phyloP scores from a whole-genome alignment of 2,888 invertebrate genomes.

The Augochlorella aurata region DNA sequence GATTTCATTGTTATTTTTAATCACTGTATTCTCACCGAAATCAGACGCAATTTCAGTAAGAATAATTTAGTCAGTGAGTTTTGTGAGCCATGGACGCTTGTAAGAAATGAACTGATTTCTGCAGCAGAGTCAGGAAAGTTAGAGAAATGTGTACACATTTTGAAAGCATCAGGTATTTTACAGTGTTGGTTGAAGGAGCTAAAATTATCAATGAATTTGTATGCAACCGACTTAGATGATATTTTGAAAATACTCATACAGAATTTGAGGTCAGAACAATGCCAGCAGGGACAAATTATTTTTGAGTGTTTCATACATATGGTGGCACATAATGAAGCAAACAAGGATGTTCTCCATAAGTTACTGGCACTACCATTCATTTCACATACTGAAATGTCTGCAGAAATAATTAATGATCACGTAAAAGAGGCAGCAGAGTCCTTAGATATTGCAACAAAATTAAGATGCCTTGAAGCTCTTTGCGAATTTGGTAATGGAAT shows the following conservation, averaged over 20 bases:
- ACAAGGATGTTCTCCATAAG: conserved; percentile 69
- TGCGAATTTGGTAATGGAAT: conserved; percentile 70
- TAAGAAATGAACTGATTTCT: conserved; percentile 63
- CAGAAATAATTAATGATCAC: conserved; percentile 61
- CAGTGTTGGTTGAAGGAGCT: conserved; percentile 64
- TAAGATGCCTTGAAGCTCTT: conserved; percentile 72
- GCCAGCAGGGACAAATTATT: conserved; percentile 51
- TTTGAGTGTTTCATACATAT: conserved; percentile 73
- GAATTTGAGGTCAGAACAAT: conserved; percentile 51
- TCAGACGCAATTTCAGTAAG: conserved; percentile 53
- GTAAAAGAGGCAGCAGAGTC: conserved; percentile 68
- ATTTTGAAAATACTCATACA: conserved; percentile 59
- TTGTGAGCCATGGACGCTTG: conserved; percentile 71
- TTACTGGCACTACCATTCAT: conserved; percentile 72
- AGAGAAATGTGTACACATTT: conserved; percentile 58
- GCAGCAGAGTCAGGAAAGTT: conserved; percentile 61
- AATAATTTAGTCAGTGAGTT: conserved; percentile 47
- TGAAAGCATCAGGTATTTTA: conserved; percentile 66
- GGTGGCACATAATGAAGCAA: conserved; percentile 70
- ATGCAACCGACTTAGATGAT: conserved; percentile 61
- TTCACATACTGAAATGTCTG: conserved; percentile 44
- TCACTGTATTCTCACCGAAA: conserved; percentile 72
- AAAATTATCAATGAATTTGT: conserved; percentile 62
- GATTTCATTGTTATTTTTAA: conserved; percentile 70
- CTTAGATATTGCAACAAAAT: conserved; percentile 69